Conservation (phyloP, 2,888 invertebrate genomes). For the Apotomis capreana region DNA sequence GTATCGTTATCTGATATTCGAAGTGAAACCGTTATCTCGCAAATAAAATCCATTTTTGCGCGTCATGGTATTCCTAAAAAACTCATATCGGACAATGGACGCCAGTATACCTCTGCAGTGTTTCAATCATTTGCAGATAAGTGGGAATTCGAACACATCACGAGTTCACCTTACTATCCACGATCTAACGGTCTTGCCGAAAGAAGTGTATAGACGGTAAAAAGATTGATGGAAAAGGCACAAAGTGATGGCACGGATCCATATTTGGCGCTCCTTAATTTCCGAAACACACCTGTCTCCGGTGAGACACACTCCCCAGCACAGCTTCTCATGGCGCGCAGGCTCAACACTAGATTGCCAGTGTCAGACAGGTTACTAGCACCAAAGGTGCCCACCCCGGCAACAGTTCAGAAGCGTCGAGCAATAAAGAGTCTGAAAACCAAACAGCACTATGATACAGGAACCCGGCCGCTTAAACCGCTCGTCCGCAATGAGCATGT, state of each 20-base stretch:
- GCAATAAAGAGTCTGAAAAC: background rate
- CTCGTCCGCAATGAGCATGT: background rate
- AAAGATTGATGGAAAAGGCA: conserved; percentile 27
- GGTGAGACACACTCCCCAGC: conserved; percentile 35
- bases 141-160: conserved; percentile 34
- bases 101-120: conserved; percentile 22
- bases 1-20: background rate
- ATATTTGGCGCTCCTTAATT: conserved; percentile 17
- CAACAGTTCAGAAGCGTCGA: background rate
- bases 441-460: background rate
- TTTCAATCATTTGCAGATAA: conserved; percentile 15
- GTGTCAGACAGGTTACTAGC: background rate
- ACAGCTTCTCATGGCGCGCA: conserved; percentile 33
- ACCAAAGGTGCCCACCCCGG: background rate
- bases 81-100: conserved; percentile 18
- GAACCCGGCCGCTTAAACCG: background rate
- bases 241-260: background rate
- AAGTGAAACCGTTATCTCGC: background rate
- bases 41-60: conserved; percentile 26
- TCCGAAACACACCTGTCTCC: conserved; percentile 33
- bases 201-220: conserved; percentile 28
- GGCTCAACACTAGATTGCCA: conserved; percentile 23
- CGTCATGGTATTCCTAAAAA: conserved; percentile 34
- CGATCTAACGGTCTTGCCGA: conserved; percentile 36
- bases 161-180: background rate